Evolutionary conservation across 2,888 invertebrate species (phyloP).

Genomic region (Lucinisca nassula): DNA sequence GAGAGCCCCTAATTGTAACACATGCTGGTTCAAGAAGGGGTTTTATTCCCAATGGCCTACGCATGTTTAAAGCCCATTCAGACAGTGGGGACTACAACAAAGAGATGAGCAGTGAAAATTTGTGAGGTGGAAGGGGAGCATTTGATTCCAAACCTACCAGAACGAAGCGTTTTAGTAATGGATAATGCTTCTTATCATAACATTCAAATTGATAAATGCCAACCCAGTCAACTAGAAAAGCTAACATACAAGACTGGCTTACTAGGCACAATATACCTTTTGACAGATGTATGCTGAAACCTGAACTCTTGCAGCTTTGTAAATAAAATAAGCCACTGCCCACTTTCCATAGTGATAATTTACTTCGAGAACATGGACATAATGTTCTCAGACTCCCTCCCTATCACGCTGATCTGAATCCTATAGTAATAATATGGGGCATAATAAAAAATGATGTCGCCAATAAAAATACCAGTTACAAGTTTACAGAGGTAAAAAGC

Average conservation of each 20-base stretch:
- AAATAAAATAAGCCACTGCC: background rate
- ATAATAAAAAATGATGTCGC: too few species aligned
- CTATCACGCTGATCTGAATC: too few species aligned
- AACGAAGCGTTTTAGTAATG: background rate
- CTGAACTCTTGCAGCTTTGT: background rate
- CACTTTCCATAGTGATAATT: background rate
- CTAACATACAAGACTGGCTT: background rate
- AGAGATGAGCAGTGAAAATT: slow-evolving; percentile 19
- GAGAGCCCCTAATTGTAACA: background rate
- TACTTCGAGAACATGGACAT: background rate
- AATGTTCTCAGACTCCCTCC: background rate
- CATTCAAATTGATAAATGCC: background rate
- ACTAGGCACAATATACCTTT: background rate
- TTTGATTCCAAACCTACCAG: slow-evolving; percentile 5
- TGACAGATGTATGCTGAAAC: background rate
- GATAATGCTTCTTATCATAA: background rate
- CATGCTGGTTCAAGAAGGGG: slow-evolving; percentile 3
- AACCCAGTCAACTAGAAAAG: background rate
- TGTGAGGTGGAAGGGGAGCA: slow-evolving; percentile 7
- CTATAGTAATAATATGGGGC: too few species aligned
- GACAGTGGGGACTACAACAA: too few species aligned
- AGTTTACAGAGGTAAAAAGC: too few species aligned
- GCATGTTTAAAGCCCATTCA: slow-evolving; percentile 1
- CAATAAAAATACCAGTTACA: too few species aligned
- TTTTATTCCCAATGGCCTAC: background rate